These are phyloP conservation scores for Allophyes oxyacanthae DNA, from an alignment of 2,888 invertebrate genomes.

Conservation along the genomic window DNA sequence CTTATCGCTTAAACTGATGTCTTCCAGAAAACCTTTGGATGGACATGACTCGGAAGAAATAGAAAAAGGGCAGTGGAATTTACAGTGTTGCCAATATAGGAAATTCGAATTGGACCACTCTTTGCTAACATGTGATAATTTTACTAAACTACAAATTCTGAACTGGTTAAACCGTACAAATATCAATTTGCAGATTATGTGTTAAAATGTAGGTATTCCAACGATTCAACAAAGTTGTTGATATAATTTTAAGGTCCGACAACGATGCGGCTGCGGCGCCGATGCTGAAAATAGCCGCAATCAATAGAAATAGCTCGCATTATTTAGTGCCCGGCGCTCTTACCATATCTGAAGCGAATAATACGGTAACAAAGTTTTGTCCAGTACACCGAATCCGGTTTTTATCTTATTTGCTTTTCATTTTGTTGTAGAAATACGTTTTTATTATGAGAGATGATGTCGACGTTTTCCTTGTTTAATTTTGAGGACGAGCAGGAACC, in stretches of 20 bases:
- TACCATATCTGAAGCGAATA: conserved; percentile 47
- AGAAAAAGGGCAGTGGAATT: no score
- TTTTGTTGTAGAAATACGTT: conserved; percentile 37
- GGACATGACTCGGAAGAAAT: no score
- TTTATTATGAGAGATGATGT: conserved; percentile 40
- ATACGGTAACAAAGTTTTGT: conserved; percentile 45
- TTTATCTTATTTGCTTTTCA: conserved; percentile 56
- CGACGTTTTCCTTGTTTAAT: conserved; percentile 36
- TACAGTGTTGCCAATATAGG: no score
- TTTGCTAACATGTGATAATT: no score
- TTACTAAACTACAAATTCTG: no score
- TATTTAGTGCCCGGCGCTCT: conserved; percentile 63
- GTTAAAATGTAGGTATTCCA: conserved; percentile 22
- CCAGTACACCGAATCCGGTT: conserved; percentile 46
- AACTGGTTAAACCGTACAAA: no score
- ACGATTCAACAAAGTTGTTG: conserved; percentile 30
- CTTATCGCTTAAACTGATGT: no score
- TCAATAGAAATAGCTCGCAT: conserved; percentile 73
- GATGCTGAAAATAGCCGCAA: conserved; percentile 76
- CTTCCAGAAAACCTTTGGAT: no score
- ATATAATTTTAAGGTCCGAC: conserved; percentile 43
- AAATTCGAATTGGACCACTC: no score
- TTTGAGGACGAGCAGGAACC: background rate
- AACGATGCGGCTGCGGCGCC: conserved; percentile 49
- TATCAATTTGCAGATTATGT: conserved; percentile 11